phyloP scores from a whole-genome alignment of 2,888 invertebrate species.

The Drosophila prolongata region DNA sequence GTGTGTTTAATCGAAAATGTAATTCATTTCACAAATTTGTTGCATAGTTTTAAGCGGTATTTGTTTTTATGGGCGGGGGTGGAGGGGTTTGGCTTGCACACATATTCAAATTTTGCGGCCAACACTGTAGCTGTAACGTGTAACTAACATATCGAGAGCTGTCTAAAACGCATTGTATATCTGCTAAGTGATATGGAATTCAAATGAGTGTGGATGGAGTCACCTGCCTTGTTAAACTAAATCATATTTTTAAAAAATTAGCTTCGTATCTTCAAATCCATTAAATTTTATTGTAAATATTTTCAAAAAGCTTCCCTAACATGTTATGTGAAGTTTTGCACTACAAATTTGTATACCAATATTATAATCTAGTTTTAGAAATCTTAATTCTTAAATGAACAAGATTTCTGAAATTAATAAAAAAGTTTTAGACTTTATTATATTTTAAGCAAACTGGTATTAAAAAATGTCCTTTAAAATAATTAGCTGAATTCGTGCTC shows the following conservation, averaged over 20 bases:
- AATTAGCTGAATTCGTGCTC: background rate
- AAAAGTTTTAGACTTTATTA: no score
- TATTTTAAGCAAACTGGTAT: no score
- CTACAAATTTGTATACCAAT: no score
- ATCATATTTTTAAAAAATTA: no score
- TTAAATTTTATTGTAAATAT: no score
- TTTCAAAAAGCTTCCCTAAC: no score
- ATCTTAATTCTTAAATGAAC: no score
- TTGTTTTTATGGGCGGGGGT: background rate
- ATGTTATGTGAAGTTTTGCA: no score
- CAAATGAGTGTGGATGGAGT: background rate
- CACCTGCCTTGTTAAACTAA: background rate
- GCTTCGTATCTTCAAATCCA: no score
- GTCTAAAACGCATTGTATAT: conserved; percentile 14
- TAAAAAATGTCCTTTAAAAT: background rate
- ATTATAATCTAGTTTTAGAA: no score
- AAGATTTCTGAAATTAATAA: no score
- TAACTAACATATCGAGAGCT: conserved; percentile 23
- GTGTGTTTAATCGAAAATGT: conserved; percentile 38
- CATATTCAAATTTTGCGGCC: conserved; percentile 16
- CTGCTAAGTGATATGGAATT: conserved; percentile 8
- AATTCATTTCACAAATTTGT: conserved; percentile 29
- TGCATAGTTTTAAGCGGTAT: conserved; percentile 12
- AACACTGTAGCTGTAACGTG: conserved; percentile 16
- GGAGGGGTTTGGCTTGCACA: background rate